Evolutionary conservation across 2,888 invertebrate genomes (phyloP).

Genomic region (Acanthococcus lagerstroemiae): DNA sequence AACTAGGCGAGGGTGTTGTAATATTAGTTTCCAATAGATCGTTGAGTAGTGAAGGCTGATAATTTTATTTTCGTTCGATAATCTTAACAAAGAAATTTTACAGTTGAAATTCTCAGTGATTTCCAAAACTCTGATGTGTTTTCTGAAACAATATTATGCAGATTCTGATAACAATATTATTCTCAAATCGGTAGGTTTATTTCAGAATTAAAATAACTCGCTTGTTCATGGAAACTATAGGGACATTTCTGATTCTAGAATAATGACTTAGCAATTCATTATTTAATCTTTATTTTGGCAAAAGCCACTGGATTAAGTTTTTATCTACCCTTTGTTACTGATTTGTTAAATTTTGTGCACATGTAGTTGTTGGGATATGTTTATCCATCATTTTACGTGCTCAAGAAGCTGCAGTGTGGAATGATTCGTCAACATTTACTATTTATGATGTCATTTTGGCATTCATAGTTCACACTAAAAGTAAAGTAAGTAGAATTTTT

Average conservation of each 20-base stretch:
- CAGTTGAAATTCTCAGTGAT: slow-evolving; percentile 64
- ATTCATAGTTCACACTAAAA: slow-evolving; percentile 71
- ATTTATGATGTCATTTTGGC: slow-evolving; percentile 66
- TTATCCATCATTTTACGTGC: slow-evolving; percentile 63
- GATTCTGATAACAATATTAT: slow-evolving; percentile 59
- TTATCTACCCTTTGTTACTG: no score
- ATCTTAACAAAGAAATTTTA: slow-evolving; percentile 62
- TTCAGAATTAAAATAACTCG: not conserved
- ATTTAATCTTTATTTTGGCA: no score
- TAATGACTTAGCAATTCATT: no score
- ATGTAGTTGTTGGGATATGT: slow-evolving; percentile 50
- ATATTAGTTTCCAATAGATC: no score
- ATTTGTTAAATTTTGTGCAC: not conserved
- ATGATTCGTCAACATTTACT: slow-evolving; percentile 56
- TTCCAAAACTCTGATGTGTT: slow-evolving; percentile 55
- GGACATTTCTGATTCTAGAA: no score
- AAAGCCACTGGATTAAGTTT: no score
- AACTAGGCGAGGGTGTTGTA: not conserved
- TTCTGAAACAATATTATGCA: slow-evolving; percentile 60
- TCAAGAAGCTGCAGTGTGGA: slow-evolving; percentile 70
- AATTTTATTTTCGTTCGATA: no score
- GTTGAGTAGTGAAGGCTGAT: no score
- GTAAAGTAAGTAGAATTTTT: slow-evolving; percentile 53
- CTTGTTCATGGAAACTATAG: no score
- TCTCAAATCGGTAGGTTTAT: slow-evolving; percentile 47